Base-by-base conservation (phyloP, 64 coral and sea anemone genomes). In the Pocillopora verrucosa region DNA sequence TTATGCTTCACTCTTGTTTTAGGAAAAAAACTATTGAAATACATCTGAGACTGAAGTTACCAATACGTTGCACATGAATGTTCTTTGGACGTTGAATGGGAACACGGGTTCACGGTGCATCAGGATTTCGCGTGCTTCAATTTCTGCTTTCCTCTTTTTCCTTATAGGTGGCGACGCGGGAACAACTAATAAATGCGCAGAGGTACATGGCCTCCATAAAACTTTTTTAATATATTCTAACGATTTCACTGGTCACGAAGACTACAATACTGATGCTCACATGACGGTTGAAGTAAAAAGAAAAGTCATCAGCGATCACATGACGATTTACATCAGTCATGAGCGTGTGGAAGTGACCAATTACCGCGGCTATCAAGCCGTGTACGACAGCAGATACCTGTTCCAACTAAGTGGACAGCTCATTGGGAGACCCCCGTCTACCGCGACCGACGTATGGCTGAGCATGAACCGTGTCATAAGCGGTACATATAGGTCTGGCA, bases 251-350 rank as follows among this genome's bases (percentile, higher is more conserved):
- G 79, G 79, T 60, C 15, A 20, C 60, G 20, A 16, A 19, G 9
- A 34, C 56, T 81, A 60, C 16, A 12, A 16, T 2, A 26, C 56
- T 34, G 1, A 60, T 36, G 24, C 9, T 14, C 56, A 63, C 7
- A 25, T 81, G 19, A 22, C 25, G 6, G 56, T 81, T 81, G 79
- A 81, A 60, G 1, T 1, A 14, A 81, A 60, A 60, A 10, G 3
- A 16, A 60, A 81, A 26, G 79, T 26, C 60, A 34, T 60, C 7
- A 25, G 19, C 17, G 79, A 81, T 81, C 79, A 81, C 79, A 14
- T 81, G 58, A 81, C 79, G 16, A n/a, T 60, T 63, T 81, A 35
- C 51, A 81, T 81, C 79, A 81, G 79, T 24, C 79, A 81, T 26
- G 79, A 81, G 26, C 79, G 79, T 34, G 60, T 81, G 19, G 79